Evolutionary conservation across 2,113 vertebrate genomes (phyloP).

Genomic region (Protobothrops flavoviridis): DNA sequence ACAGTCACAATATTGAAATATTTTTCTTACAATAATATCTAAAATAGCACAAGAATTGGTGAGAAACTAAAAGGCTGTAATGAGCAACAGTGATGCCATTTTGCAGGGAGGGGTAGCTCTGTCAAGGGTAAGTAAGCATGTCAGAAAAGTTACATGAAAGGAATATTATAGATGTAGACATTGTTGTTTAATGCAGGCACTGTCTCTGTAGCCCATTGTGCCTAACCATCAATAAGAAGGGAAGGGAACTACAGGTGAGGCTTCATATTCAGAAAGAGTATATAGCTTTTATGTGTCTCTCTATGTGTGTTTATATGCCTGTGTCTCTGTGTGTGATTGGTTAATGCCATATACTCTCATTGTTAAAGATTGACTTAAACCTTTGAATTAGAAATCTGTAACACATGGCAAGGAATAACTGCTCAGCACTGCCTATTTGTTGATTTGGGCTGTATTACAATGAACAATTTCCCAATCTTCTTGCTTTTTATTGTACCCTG

Average conservation of each 20-base stretch:
- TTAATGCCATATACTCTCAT: not conserved
- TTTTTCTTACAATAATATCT: not conserved
- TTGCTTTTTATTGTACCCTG: not conserved
- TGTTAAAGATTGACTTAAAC: not conserved
- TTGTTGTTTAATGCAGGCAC: not conserved
- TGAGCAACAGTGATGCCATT: not conserved
- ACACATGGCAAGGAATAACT: not conserved
- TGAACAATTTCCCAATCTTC: not conserved
- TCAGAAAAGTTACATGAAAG: not conserved
- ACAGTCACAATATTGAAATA: not conserved
- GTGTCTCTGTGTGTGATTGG: not conserved
- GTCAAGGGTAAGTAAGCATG: not conserved
- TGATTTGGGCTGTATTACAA: not conserved
- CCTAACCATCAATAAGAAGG: not conserved
- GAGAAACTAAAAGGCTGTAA: not conserved
- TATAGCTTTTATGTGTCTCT: not conserved
- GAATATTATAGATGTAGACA: not conserved
- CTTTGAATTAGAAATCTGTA: not conserved
- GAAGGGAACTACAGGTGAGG: not conserved
- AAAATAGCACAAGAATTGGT: not conserved
- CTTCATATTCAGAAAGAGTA: not conserved
- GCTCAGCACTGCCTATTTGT: not conserved
- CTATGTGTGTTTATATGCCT: not conserved
- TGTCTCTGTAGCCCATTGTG: not conserved
- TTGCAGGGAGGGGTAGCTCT: not conserved